A percentile compares a stretch with the other conserved stretches of the same genome.
These are phyloP conservation scores for Pterostichus niger DNA, from an alignment of 2,888 invertebrate species.

Conservation along the genomic window DNA sequence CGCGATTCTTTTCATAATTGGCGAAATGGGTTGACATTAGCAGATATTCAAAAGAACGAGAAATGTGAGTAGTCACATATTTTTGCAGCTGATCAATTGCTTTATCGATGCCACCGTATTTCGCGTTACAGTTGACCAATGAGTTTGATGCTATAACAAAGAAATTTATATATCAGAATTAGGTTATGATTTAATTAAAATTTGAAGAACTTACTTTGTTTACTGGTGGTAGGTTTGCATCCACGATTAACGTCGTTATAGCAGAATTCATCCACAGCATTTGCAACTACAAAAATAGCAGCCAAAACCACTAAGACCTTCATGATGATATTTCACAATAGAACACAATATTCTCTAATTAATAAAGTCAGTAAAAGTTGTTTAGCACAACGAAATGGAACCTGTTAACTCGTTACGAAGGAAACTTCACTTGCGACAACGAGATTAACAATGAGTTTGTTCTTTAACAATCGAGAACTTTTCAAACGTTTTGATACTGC, in stretches of 20 bases:
- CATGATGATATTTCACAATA: constrained; percentile 77
- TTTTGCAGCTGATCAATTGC: constrained; percentile 78
- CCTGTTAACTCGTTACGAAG: constrained; percentile 67
- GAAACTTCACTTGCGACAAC: constrained; percentile 68
- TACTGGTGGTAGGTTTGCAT: constrained; percentile 76
- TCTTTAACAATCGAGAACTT: constrained; percentile 63
- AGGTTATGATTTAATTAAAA: constrained; percentile 36
- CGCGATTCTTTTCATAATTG: constrained; percentile 87
- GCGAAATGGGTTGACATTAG: constrained; percentile 87
- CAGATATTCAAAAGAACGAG: constrained; percentile 87
- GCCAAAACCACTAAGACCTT: constrained; percentile 79
- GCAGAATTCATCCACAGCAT: constrained; percentile 81
- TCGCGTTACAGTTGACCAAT: constrained; percentile 82
- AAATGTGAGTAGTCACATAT: constrained; percentile 84
- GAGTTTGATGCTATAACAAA: constrained; percentile 68
- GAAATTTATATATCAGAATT: constrained; percentile 19
- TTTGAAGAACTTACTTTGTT: constrained; percentile 69
- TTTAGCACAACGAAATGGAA: constrained; percentile 43
- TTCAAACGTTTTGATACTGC: constrained; percentile 64
- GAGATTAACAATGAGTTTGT: constrained; percentile 66
- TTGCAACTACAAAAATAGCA: constrained; percentile 77
- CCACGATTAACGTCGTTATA: constrained; percentile 81
- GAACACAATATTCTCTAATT: constrained; percentile 21
- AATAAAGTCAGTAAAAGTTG: constrained; percentile 20
- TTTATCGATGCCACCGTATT: constrained; percentile 81